Base-by-base conservation (phyloP, 2,797 vertebrate species). In the Sternarchorhynchus goeldii region DNA sequence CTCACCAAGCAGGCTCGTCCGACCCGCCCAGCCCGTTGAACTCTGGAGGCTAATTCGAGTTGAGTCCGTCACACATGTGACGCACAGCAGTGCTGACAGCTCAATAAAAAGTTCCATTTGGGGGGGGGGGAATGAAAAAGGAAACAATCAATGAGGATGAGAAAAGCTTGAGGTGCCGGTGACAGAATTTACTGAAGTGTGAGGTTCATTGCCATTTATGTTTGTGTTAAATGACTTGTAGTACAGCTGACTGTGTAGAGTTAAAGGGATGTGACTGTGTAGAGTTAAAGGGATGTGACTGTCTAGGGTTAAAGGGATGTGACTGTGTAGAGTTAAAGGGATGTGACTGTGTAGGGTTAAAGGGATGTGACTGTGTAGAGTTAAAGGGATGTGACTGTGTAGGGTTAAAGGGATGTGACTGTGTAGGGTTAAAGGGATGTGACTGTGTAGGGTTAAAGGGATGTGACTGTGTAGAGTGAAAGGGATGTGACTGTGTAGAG, bases 11-110 rank as follows among this genome's bases (percentile, higher is more conserved):
- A 85, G 86, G 82, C 88, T 81, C 86, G 78, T 7, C 34, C 34
- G 6, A 36, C 45, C 76, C 36, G 88, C 79, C 53, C 73, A 75
- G 77, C 85, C 86, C 89, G 87, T 86, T 88, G 89, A 90, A 84
- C 87, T 80, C 85, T 83, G 59, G 75, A 84, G 76, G 88, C 85
- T 89, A 88, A 91, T 92, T 89, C 88, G 85, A 88, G 88, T 87
- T 83, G 88, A 93, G 88, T 81, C 83, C 87, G 87, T 92, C 86
- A 88, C 87, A 86, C 77, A 14, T 56, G 80, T 71, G 88, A 91
- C 89, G 86, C 77, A 84, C 86, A 86, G 63, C 16, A 82, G 84
- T 86, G 85, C 81, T 88, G 89, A 89, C 89, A 88, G 88, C 89
- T 90, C 89, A 88, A 91, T 92, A 89, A 89, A 91, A 89, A 75